A percentile compares a stretch with the other conserved stretches of the same genome.
Evolutionary conservation across 2,797 vertebrate genomes (phyloP).

Genomic region (Muraenolepis orangiensis): DNA sequence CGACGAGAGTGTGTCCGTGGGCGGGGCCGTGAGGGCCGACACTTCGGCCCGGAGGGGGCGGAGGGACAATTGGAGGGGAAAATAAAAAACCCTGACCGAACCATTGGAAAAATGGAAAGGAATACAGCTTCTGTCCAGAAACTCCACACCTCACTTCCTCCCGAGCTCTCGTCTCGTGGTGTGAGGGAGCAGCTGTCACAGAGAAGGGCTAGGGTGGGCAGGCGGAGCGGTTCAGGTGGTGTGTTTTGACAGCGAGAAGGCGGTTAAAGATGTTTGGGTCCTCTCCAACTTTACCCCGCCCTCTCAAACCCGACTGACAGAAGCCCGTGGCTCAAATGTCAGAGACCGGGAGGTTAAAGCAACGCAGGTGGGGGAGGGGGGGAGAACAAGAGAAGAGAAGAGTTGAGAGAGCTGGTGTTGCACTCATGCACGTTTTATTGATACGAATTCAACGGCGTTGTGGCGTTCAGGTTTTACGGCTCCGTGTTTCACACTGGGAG

Average conservation of each 20-base stretch:
- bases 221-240: slow-evolving; percentile 23
- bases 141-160: slow-evolving; percentile 49
- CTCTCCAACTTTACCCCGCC: slow-evolving; percentile 36
- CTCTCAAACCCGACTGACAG: slow-evolving; percentile 26
- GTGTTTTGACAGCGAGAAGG: slow-evolving; percentile 21
- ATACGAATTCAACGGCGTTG: background rate
- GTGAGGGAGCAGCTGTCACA: slow-evolving; percentile 47
- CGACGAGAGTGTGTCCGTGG: background rate
- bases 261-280: slow-evolving; percentile 32
- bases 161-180: slow-evolving; percentile 45
- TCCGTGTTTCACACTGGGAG: background rate
- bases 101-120: slow-evolving; percentile 24
- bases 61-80: slow-evolving; percentile 10
- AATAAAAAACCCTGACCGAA: slow-evolving; percentile 12
- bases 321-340: slow-evolving; percentile 9
- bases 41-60: background rate
- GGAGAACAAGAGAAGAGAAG: background rate
- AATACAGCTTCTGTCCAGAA: slow-evolving; percentile 26
- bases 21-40: background rate
- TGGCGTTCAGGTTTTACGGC: background rate
- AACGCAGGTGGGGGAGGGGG: too few species aligned
- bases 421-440: background rate
- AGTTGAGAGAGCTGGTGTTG: background rate
- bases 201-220: slow-evolving; percentile 29
- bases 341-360: background rate